These are phyloP conservation scores for Microplitis demolitor DNA, from an alignment of 1,140 invertebrate species.

Conservation along the genomic window DNA sequence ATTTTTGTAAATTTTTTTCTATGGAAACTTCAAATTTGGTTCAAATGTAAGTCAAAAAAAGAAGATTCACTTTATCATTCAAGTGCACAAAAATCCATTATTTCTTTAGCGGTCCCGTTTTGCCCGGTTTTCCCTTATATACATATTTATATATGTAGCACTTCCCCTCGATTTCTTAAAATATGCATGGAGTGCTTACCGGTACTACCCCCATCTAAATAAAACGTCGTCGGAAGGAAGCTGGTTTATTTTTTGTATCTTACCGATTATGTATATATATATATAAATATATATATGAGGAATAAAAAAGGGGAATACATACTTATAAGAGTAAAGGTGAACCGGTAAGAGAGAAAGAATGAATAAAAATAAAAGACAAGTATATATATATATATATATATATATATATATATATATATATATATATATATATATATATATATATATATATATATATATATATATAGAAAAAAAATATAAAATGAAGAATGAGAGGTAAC, in stretches of 20 bases:
- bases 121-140: too few relatives aligned
- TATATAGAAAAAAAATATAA: neutral
- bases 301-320: neutral
- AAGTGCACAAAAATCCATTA: too few relatives aligned
- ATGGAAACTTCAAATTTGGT: too few relatives aligned
- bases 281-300: neutral
- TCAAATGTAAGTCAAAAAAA: too few relatives aligned
- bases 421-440: neutral
- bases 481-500: constrained; percentile 18
- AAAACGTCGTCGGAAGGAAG: neutral
- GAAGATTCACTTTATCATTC: too few relatives aligned
- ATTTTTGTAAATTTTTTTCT: too few relatives aligned
- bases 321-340: neutral
- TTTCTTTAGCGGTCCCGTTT: too few relatives aligned
- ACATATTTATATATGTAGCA: too few relatives aligned
- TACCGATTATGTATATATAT: neutral
- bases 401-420: too few relatives aligned
- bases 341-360: neutral
- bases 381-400: neutral
- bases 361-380: neutral
- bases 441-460: too few relatives aligned
- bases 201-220: neutral
- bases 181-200: neutral
- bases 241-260: neutral
- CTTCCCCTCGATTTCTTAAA: too few relatives aligned